Evolutionary conservation across 2,888 invertebrate species (phyloP).

Genomic region (Gerris lacustris): DNA sequence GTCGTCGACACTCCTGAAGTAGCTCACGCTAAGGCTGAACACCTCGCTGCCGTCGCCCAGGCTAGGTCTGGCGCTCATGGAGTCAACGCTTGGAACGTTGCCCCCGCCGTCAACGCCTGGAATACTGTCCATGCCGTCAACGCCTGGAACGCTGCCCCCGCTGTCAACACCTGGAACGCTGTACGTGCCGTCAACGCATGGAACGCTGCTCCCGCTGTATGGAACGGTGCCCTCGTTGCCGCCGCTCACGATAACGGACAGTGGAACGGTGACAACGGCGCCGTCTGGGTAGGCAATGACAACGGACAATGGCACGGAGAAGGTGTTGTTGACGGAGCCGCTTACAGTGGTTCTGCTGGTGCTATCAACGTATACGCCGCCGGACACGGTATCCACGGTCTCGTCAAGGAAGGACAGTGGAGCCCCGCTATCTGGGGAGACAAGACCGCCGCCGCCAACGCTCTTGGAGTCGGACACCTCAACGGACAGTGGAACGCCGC

Average conservation of each 20-base stretch:
- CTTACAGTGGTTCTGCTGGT: conserved; percentile 18
- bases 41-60: conserved; percentile 18
- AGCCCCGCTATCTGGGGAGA: conserved; percentile 6
- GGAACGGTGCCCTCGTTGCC: not conserved
- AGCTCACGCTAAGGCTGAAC: conserved; percentile 28
- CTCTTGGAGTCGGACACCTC: not conserved
- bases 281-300: no score
- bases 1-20: conserved; percentile 26
- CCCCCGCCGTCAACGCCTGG: conserved; percentile 9
- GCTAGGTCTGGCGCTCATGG: conserved; percentile 17
- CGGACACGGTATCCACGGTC: not conserved
- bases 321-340: conserved; percentile 18
- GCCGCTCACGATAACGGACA: conserved; percentile 16
- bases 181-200: conserved; percentile 17
- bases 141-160: conserved; percentile 13
- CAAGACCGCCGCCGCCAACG: not conserved
- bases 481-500: conserved; percentile 15
- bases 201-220: conserved; percentile 16
- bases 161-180: no score
- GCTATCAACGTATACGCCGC: conserved; percentile 15
- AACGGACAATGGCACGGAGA: conserved; percentile 10
- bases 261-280: conserved; percentile 23
- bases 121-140: not conserved
- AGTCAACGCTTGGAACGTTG: conserved; percentile 5
- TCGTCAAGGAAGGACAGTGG: conserved; percentile 14